These are phyloP conservation scores for Pantala flavescens DNA, from an alignment of 1,140 invertebrate genomes.

Conservation along the genomic window DNA sequence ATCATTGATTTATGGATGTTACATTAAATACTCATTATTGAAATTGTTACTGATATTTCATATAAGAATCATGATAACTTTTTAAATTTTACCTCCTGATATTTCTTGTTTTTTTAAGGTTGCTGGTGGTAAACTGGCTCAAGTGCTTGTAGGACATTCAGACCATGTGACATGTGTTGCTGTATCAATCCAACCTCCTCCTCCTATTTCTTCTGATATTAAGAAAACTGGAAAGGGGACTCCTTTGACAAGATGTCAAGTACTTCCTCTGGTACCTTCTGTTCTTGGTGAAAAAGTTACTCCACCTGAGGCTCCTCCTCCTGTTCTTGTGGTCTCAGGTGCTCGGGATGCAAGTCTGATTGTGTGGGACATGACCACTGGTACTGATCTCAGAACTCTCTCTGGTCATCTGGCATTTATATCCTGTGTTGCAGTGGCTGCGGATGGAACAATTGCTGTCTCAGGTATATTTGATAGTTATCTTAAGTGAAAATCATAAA, in stretches of 20 bases:
- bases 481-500: too few relatives aligned
- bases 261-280: not conserved
- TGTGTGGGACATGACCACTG: constrained; percentile 76
- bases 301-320: not conserved
- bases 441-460: constrained; percentile 61
- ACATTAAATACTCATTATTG: too few relatives aligned
- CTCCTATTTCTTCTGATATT: not conserved
- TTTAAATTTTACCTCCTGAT: too few relatives aligned
- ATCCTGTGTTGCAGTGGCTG: constrained; percentile 63
- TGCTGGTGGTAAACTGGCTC: constrained; percentile 68
- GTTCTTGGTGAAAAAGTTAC: not conserved
- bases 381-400: constrained; percentile 63
- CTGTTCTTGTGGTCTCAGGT: constrained; percentile 65
- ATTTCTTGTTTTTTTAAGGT: constrained; percentile 29
- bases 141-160: constrained; percentile 74
- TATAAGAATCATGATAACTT: too few relatives aligned
- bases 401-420: constrained; percentile 67
- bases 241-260: not conserved
- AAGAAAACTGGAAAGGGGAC: constrained; percentile 44
- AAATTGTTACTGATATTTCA: too few relatives aligned
- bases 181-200: constrained; percentile 44
- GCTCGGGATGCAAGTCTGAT: constrained; percentile 73
- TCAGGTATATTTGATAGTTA: constrained; percentile 40
- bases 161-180: constrained; percentile 74
- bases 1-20: too few relatives aligned